Base-by-base conservation (phyloP, 2,888 invertebrate genomes). In the Eudemis profundana region DNA sequence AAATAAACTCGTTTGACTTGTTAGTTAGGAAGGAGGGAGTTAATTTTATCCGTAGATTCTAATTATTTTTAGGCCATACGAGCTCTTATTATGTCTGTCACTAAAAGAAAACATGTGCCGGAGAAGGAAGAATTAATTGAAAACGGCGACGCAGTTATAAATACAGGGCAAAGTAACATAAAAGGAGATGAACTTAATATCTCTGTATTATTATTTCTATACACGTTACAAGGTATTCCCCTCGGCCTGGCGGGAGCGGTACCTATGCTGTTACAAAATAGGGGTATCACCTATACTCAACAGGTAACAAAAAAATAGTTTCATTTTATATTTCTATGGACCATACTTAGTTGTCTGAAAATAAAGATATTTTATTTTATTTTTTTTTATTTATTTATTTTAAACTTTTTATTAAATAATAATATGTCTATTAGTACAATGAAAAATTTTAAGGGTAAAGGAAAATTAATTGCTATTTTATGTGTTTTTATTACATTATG, bases 181-280 rank as follows among this genome's bases (percentile, higher is more conserved):
- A 94, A 93, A 76, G 97, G 97, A 12, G 97, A 97, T 86, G 94
- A 94, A 76, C 83, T 93, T 57, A 98, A 97, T 82, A 97, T 99
- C 72, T 94, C 95, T 12, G 93, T 99, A 66, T 93, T 99, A 51
- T 93, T 98, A 71, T 97, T 99, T 84, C 93, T 99, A 3, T 99
- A 99, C 83, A 94, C 99, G 44, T 93, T 99, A 19, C 98, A 98
- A 93, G 99, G 99, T 4, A 96, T 97, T 83, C 99, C 99, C 0
- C 90, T 99, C 2, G 99, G 99, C 0, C 89, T 99, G 27, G 97
- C 97, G 44, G 96, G 97, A 17, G 98, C 98, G 27, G 96, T 99
- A 73, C 99, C 99, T 0, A 97, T 99, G 96, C 93, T 99, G 60
- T 92, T 99, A 62, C 98, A 98, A 83, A 97, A 98, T 84, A 94